These are phyloP conservation scores for Avahi laniger DNA, from an alignment of 2,797 vertebrate species.

Conservation along the genomic window DNA sequence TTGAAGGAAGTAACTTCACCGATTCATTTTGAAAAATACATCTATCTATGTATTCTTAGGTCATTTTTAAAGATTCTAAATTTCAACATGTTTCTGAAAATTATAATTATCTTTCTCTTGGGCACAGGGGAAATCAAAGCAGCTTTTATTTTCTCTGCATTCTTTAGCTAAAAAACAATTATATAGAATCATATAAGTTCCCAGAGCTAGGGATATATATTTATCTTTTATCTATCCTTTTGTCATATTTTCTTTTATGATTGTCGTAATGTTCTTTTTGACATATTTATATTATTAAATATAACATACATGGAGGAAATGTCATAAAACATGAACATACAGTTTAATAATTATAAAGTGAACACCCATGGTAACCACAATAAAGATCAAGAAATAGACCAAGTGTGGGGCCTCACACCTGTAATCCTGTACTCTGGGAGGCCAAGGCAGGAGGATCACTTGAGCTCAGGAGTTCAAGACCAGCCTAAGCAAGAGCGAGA, in stretches of 20 bases:
- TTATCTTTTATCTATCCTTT: neutral
- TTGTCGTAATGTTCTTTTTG: neutral
- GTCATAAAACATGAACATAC: neutral
- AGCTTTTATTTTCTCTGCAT: constrained; percentile 7
- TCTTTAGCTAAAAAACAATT: constrained; percentile 15
- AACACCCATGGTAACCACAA: neutral
- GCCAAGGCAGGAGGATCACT: neutral
- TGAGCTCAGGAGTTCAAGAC: neutral
- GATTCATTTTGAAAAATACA: constrained; percentile 11
- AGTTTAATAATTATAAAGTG: constrained; percentile 4
- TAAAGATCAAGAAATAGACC: constrained; percentile 4
- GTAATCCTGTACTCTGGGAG: neutral
- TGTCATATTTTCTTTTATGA: neutral
- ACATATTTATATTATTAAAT: constrained; percentile 1
- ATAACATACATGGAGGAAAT: neutral
- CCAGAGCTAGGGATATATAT: neutral
- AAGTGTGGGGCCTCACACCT: neutral
- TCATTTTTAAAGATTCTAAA: neutral
- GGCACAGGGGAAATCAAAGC: neutral
- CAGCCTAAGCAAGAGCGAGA: neutral
- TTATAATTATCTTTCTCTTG: constrained; percentile 6
- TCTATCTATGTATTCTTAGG: neutral
- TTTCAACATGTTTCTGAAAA: constrained; percentile 2
- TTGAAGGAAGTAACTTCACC: constrained; percentile 13
- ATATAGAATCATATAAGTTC: neutral